Percentiles rank a stretch among this genome's conserved stretches.
Evolutionary conservation across 2,113 vertebrate species (phyloP).

Genomic region (Ciconia stormi): DNA sequence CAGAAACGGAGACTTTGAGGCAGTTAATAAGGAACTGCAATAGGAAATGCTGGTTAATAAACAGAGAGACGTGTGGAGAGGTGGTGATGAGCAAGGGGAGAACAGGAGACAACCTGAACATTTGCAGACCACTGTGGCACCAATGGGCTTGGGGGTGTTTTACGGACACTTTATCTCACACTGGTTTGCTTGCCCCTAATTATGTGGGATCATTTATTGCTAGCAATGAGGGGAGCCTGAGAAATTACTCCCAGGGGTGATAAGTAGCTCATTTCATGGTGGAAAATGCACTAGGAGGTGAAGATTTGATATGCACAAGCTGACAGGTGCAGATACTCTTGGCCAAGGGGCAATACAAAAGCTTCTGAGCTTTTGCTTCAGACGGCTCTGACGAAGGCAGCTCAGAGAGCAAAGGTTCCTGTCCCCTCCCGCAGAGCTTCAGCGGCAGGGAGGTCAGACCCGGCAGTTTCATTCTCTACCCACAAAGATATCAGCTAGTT

Average conservation of each 20-base stretch:
- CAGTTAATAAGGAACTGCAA: background rate
- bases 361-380: background rate
- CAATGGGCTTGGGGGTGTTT: background rate
- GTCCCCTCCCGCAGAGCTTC: background rate
- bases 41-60: background rate
- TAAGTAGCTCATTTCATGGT: background rate
- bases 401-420: rapidly evolving
- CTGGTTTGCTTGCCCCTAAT: background rate
- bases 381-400: background rate
- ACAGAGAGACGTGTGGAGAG: background rate
- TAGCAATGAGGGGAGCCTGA: background rate
- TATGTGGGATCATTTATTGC: background rate
- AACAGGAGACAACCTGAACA: background rate
- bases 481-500: background rate
- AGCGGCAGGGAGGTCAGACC: rapidly evolving
- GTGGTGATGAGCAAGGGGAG: background rate
- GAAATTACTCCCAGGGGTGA: background rate
- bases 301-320: background rate
- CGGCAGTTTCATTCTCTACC: rapidly evolving
- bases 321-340: background rate
- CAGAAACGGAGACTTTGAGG: background rate
- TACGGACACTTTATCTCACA: background rate
- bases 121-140: background rate
- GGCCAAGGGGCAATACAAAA: background rate
- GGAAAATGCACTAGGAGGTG: background rate